Conservation (phyloP, 2,797 vertebrate species). For the Thalassophryne amazonica region DNA sequence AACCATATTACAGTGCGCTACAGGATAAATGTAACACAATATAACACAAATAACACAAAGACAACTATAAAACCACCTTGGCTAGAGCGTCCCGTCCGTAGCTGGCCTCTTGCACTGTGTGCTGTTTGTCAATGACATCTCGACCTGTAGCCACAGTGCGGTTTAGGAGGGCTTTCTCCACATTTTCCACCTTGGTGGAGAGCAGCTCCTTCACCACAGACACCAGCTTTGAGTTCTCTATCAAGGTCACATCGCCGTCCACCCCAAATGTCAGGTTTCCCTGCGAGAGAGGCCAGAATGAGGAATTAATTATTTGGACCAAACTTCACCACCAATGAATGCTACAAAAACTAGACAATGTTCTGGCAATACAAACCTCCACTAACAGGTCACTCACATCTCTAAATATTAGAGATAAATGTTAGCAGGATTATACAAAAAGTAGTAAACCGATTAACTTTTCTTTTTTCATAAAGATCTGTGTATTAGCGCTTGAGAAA, state of each 20-base stretch:
- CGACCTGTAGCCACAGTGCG: constrained; percentile 95
- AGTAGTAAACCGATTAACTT: too few relatives aligned
- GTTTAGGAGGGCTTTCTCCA: constrained; percentile 93
- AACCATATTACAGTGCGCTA: neutral
- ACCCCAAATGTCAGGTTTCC: constrained; percentile 90
- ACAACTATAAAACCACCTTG: constrained; percentile 79
- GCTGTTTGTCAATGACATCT: constrained; percentile 96
- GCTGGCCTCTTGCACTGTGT: constrained; percentile 90
- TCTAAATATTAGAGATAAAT: too few relatives aligned
- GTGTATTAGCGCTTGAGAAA: neutral
- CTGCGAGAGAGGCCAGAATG: constrained; percentile 55
- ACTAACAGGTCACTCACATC: too few relatives aligned
- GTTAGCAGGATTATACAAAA: too few relatives aligned
- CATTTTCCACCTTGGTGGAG: constrained; percentile 85
- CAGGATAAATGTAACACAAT: neutral
- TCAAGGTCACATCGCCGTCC: constrained; percentile 88
- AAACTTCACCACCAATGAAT: too few relatives aligned
- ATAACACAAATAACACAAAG: neutral
- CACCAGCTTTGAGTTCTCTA: constrained; percentile 86
- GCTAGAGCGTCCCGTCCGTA: constrained; percentile 95
- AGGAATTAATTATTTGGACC: too few relatives aligned
- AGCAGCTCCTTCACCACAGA: constrained; percentile 85
- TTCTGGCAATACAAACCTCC: too few relatives aligned
- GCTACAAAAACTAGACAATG: too few relatives aligned
- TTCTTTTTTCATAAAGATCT: too few relatives aligned